Evolutionary conservation across 2,797 vertebrate genomes (phyloP).

Genomic region (Lepilemur ruficaudatus): DNA sequence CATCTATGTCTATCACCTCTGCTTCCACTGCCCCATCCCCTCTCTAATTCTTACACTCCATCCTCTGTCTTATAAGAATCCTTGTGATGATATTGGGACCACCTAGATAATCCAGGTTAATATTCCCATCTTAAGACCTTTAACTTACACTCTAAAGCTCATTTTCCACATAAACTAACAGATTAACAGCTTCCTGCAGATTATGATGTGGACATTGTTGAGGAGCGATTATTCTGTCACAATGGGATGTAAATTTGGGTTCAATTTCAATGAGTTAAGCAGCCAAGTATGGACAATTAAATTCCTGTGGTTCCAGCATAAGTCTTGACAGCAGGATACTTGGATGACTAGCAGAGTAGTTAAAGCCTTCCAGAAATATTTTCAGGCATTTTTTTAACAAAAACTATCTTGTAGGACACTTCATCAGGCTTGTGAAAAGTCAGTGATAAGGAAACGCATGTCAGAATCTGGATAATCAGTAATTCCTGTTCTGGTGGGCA

Average conservation of each 20-base stretch:
- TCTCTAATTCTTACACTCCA: not conserved
- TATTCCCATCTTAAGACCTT: not conserved
- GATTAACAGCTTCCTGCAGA: not conserved
- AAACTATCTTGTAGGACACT: not conserved
- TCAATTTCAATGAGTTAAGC: not conserved
- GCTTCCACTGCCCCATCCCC: not conserved
- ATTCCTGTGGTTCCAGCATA: not conserved
- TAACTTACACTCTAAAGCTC: not conserved
- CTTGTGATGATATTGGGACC: not conserved
- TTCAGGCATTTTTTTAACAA: not conserved
- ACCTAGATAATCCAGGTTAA: not conserved
- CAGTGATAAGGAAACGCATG: not conserved
- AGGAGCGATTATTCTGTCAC: not conserved
- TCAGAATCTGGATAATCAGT: not conserved
- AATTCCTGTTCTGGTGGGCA: rapidly evolving
- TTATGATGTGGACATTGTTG: not conserved
- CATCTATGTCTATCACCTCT: not conserved
- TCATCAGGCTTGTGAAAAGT: not conserved
- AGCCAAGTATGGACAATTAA: not conserved
- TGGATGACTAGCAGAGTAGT: not conserved
- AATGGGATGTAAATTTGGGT: not conserved
- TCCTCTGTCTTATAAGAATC: not conserved
- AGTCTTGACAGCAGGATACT: not conserved
- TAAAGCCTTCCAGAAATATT: not conserved
- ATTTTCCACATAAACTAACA: not conserved